phyloP scores from a whole-genome alignment of 2,888 invertebrate genomes.

The Autographa gamma region DNA sequence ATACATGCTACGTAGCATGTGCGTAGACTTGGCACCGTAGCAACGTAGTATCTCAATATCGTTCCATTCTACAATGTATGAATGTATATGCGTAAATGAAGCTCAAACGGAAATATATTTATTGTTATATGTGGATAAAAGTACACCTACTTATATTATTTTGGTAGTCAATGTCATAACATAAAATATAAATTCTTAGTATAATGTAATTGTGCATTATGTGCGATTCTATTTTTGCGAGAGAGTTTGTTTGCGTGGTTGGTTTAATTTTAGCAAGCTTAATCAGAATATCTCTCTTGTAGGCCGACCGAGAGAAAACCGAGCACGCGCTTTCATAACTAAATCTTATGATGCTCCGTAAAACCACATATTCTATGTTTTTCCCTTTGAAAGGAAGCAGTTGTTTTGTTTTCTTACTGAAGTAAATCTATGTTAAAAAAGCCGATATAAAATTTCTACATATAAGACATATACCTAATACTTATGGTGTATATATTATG shows the following conservation, averaged over 20 bases:
- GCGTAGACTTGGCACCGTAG: slow-evolving; percentile 63
- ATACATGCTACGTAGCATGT: slow-evolving; percentile 57
- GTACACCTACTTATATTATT: slow-evolving; percentile 33
- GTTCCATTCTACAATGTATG: slow-evolving; percentile 13
- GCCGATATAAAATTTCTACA: too few relatives aligned
- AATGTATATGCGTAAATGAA: slow-evolving; percentile 23
- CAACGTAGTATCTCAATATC: slow-evolving; percentile 35
- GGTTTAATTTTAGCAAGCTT: slow-evolving; percentile 77
- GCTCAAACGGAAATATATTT: slow-evolving; percentile 29
- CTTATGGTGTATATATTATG: too few relatives aligned
- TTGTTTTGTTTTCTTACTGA: too few relatives aligned
- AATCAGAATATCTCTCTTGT: slow-evolving; percentile 78
- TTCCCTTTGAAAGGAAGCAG: too few relatives aligned
- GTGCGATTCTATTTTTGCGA: slow-evolving; percentile 76
- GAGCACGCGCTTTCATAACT: slow-evolving; percentile 65
- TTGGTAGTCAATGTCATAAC: slow-evolving; percentile 52
- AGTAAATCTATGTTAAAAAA: too few relatives aligned
- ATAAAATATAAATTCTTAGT: slow-evolving; percentile 52
- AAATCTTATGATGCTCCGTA: slow-evolving; percentile 28
- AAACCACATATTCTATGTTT: not conserved
- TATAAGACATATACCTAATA: too few relatives aligned
- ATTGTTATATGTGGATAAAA: slow-evolving; percentile 26
- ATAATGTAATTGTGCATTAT: slow-evolving; percentile 71
- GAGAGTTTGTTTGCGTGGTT: slow-evolving; percentile 82
- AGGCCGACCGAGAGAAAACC: slow-evolving; percentile 66